Percentiles rank a stretch among this genome's conserved stretches.
Evolutionary conservation across 23 tunicate species (phyloP).

Genomic region (Halocynthia aurantium): DNA sequence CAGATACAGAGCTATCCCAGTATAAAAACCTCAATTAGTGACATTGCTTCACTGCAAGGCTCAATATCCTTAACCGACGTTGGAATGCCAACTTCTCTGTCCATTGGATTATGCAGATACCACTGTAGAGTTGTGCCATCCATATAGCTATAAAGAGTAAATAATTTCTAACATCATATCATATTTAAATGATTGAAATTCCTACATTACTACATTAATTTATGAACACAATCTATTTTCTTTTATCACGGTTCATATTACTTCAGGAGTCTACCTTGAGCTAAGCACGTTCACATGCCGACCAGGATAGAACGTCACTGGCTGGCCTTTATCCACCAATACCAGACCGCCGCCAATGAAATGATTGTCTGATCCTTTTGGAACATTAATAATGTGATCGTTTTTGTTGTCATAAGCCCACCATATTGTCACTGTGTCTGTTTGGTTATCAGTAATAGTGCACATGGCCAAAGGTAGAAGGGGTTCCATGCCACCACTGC

Average conservation of each 20-base stretch:
- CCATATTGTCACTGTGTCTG: slow-evolving; percentile 5
- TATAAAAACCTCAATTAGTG: too few species aligned
- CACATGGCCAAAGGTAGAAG: slow-evolving; percentile 1
- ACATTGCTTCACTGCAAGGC: too few species aligned
- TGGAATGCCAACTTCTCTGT: background rate
- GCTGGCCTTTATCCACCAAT: background rate
- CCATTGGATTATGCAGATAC: slow-evolving; percentile 9
- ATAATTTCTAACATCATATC: too few species aligned
- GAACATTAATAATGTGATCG: slow-evolving; percentile 3
- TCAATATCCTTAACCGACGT: too few species aligned
- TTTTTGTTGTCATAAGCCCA: slow-evolving; percentile 16
- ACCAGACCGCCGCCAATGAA: background rate
- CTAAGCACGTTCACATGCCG: slow-evolving; percentile 1
- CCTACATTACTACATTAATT: too few species aligned
- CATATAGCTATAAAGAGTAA: background rate
- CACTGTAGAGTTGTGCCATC: background rate
- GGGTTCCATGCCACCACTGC: slow-evolving; percentile 2
- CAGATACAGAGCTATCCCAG: too few species aligned
- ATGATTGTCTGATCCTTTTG: slow-evolving; percentile 19
- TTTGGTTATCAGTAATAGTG: background rate
- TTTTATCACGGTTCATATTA: background rate
- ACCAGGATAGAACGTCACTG: slow-evolving; percentile 1
- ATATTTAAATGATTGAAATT: too few species aligned
- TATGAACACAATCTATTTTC: background rate
- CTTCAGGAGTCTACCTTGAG: background rate